Evolutionary conservation across 2,797 vertebrate genomes (phyloP), one percentile per base, ranked within the genome.

Genomic region (Pipistrellus nathusii): DNA sequence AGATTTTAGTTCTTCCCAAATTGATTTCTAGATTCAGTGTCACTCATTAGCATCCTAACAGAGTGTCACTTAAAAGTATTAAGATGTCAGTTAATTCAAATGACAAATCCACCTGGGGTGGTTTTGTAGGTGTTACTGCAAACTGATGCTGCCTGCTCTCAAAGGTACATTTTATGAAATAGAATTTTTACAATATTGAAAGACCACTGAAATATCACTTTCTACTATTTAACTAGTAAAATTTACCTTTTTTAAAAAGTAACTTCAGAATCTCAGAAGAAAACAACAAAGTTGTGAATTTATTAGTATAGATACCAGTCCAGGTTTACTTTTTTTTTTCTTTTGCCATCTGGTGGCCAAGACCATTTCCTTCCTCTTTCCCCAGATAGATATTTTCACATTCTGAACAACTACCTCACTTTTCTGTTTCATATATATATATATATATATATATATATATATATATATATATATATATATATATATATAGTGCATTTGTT

Each of bases 211-310:
- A 85, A 85, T 81, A 21, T 73, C 38, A 38, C 30, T 75, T 57
- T 71, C 32, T 86, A 86, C 13, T 21, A 51, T 21, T 41, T 57
- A 83, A 48, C 15, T 38, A 86, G 64, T 86, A 88, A 48, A 83
- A 88, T 55, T 80, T 72, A 14, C 35, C 82, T 48, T 83, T 95
- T 94, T 76, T 44, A 11, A 23, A n/a, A 78, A 75, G 21, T 73
- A 25, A 51, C 41, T 44, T 84, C 6, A 57, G 35, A 89, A 38
- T n/a, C 41, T 51, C 88, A 66, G 30, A 66, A 51, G 21, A 81
- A 8, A 83, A 25, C 10, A 35, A 32, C 30, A 77, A 68, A 80
- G 27, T 48, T 78, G 27, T 85, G 30, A 55, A 18, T 90, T 59
- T 75, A 14, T 62, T 30, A 62, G 27, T 62, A 59, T 44, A 85